Percentiles rank a stretch among this genome's conserved stretches.
These are phyloP conservation scores for Pseudomyrmex concolor DNA, from an alignment of 1,140 invertebrate genomes.

Conservation along the genomic window DNA sequence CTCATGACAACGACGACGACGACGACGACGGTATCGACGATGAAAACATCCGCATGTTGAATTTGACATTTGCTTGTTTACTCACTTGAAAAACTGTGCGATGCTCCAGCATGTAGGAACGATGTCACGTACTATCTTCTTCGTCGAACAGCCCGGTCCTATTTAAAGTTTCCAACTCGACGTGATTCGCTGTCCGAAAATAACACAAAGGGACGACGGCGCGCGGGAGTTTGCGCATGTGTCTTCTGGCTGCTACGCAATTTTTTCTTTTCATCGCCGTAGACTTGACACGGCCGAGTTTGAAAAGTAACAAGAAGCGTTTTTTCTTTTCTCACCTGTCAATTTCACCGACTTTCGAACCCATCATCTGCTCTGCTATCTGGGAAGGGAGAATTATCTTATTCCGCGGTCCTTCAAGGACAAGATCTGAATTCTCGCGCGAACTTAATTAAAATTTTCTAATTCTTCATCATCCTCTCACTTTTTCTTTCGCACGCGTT, in stretches of 20 bases:
- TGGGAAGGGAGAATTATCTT: no score
- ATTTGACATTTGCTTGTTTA: slow-evolving; percentile 75
- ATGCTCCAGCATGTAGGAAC: slow-evolving; percentile 84
- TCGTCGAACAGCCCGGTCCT: slow-evolving; percentile 81
- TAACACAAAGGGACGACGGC: slow-evolving; percentile 83
- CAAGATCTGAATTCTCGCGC: no score
- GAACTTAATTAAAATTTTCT: no score
- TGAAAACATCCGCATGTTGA: background rate
- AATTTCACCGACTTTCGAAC: no score
- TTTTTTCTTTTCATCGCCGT: slow-evolving; percentile 44
- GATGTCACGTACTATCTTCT: slow-evolving; percentile 82
- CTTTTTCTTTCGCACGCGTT: background rate
- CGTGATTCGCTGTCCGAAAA: slow-evolving; percentile 81
- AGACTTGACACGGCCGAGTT: no score
- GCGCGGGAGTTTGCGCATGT: slow-evolving; percentile 74
- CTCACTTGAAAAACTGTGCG: slow-evolving; percentile 84
- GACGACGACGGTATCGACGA: background rate
- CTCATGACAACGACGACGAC: background rate
- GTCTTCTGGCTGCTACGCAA: slow-evolving; percentile 66
- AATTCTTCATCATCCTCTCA: background rate
- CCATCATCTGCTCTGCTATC: no score
- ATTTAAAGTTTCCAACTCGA: slow-evolving; percentile 83
- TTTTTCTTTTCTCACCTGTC: no score
- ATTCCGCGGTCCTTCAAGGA: no score
- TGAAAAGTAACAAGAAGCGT: no score